Evolutionary conservation across 2,113 vertebrate genomes (phyloP), one percentile per base, ranked within the genome.

Genomic region (Nesogale talazaci): DNA sequence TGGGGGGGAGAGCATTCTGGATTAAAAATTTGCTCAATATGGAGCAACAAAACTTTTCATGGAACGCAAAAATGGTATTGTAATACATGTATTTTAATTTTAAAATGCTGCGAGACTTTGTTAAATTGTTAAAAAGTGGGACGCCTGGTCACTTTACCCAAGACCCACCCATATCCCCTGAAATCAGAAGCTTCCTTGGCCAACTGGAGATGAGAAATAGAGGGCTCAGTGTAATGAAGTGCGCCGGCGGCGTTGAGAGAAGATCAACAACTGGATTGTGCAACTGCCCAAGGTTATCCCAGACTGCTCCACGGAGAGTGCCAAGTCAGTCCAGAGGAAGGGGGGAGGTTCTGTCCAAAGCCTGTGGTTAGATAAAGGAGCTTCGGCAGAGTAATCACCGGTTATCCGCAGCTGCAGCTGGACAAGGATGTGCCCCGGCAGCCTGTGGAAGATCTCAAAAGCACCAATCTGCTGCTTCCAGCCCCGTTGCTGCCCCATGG

Each of bases 241-340:
- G 95, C 99, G 99, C 95, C 98, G 99, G 36, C 97, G 99, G 36
- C 98, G 99, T 86, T 93, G 99, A 78, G 99, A 99, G 97, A 99
- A 99, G 96, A 99, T 99, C 90, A 99, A 99, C 97, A 99, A 99
- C 97, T 99, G 99, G 99, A 99, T 99, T 0, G 99, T 99, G 93
- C 99, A 99, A 97, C 98, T 99, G 34, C 99, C 99, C 3, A 99
- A 99, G 97, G 98, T 99, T 93, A 99, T 99, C 97, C 99, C 99
- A 0, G 99, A 99, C 97, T 99, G 99, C 93, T 99, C 99, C 42
- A 98, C 99, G 77, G 99, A 99, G 93, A 98, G 98, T 91, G 99
- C 99, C 96, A 99, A 99, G 94, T 99, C 99, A 0, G 99, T 99
- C 31, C 96, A 99, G 99, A 99, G 99, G 95, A 99, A 99, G 97